Conservation (phyloP, 2,113 vertebrate species). For the Ursus arctos region DNA sequence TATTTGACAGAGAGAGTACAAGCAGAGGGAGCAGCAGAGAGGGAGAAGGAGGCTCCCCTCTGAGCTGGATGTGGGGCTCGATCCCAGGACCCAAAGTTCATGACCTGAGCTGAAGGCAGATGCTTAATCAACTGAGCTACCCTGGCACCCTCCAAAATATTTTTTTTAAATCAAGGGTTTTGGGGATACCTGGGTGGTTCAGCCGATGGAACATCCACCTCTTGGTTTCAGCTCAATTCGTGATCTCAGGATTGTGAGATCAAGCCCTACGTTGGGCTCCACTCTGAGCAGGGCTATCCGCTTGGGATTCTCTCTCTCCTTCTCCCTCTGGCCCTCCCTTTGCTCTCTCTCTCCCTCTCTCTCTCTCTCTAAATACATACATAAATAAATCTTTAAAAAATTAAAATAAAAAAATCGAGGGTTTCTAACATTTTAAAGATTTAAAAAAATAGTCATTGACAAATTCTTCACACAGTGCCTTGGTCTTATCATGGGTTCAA, state of each 20-base stretch:
- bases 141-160: not conserved
- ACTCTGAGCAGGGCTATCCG: not conserved
- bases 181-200: not conserved
- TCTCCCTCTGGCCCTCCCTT: not conserved
- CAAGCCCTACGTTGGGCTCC: not conserved
- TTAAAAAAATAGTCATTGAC: not conserved
- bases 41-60: not conserved
- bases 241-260: not conserved
- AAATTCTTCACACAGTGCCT: not conserved
- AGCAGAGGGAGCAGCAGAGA: too few species aligned
- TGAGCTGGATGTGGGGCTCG: not conserved
- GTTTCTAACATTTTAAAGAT: not conserved
- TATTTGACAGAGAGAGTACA: too few species aligned
- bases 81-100: not conserved
- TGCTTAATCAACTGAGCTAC: rapidly evolving
- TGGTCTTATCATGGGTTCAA: not conserved
- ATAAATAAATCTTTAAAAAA: not conserved
- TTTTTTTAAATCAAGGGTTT: not conserved
- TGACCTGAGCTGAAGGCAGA: not conserved
- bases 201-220: not conserved
- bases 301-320: not conserved
- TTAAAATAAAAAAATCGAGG: not conserved
- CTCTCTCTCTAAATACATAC: not conserved
- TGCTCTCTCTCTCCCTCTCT: not conserved
- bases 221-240: not conserved